These are phyloP conservation scores for Lagenorhynchus albirostris DNA, from an alignment of 2,113 vertebrate species.

Conservation along the genomic window DNA sequence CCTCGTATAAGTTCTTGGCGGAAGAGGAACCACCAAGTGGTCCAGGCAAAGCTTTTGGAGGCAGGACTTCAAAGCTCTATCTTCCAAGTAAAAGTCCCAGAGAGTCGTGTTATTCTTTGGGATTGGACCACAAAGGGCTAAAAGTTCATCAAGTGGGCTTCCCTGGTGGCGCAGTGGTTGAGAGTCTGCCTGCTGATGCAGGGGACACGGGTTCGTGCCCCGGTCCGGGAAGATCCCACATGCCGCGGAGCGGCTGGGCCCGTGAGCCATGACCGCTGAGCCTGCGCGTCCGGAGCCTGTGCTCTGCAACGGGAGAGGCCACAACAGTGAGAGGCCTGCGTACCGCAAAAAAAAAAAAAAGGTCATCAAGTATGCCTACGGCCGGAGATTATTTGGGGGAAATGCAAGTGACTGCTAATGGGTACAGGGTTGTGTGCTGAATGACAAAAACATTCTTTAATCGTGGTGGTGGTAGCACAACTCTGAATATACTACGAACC, in stretches of 20 bases:
- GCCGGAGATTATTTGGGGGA: neutral
- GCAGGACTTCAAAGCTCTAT: neutral
- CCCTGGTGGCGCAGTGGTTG: too few species aligned
- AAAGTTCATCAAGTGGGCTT: neutral
- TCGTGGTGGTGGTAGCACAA: neutral
- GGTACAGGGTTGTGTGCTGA: neutral
- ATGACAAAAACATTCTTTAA: neutral
- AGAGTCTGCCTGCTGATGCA: too few species aligned
- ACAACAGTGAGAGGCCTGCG: too few species aligned
- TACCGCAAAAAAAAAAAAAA: too few species aligned
- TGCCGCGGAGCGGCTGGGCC: too few species aligned
- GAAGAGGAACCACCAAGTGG: neutral
- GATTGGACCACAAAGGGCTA: neutral
- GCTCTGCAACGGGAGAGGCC: too few species aligned
- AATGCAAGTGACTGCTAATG: neutral
- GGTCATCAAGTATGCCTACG: neutral
- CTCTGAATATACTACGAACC: neutral
- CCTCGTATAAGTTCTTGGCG: neutral
- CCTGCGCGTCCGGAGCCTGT: too few species aligned
- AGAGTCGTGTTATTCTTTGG: neutral
- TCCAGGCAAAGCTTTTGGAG: neutral
- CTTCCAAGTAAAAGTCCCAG: neutral
- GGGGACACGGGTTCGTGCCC: too few species aligned
- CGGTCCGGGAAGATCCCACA: too few species aligned
- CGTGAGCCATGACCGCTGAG: too few species aligned